A percentile compares a stretch with the other conserved stretches of the same genome.
phyloP scores from a whole-genome alignment of 1,140 invertebrate genomes.

The Meteorus sp. region DNA sequence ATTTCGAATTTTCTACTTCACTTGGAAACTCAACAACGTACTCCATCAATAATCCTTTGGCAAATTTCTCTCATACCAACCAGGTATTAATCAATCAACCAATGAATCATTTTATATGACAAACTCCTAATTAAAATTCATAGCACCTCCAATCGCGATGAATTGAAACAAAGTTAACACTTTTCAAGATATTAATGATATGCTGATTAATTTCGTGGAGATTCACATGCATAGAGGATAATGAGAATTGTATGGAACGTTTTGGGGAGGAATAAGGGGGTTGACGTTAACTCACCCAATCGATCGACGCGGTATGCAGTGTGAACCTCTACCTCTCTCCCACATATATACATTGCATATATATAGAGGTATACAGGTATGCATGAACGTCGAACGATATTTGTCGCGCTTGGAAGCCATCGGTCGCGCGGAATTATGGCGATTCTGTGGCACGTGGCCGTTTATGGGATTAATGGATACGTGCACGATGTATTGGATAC shows the following conservation, averaged over 20 bases:
- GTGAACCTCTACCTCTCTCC: neutral
- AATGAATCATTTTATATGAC: too few relatives aligned
- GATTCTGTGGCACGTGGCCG: conserved; percentile 6
- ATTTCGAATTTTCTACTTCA: too few relatives aligned
- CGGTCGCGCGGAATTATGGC: conserved; percentile 11
- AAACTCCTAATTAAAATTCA: too few relatives aligned
- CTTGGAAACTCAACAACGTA: too few relatives aligned
- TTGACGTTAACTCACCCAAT: conserved; percentile 5
- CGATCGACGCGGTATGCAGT: neutral
- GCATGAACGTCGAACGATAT: neutral
- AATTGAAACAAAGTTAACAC: neutral
- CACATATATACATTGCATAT: neutral
- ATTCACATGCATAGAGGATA: neutral
- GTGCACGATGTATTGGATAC: conserved; percentile 11
- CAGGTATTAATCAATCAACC: too few relatives aligned
- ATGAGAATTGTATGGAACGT: neutral
- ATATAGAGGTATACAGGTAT: neutral
- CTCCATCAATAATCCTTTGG: too few relatives aligned
- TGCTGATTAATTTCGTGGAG: conserved; percentile 15
- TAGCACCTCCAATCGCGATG: too few relatives aligned
- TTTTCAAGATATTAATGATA: conserved; percentile 10
- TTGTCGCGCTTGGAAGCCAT: conserved; percentile 6
- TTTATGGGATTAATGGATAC: conserved; percentile 19
- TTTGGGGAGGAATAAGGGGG: neutral
- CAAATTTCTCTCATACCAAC: too few relatives aligned